Evolutionary conservation across 2,888 invertebrate genomes (phyloP).

Genomic region (Phragmatobia fuliginosa): DNA sequence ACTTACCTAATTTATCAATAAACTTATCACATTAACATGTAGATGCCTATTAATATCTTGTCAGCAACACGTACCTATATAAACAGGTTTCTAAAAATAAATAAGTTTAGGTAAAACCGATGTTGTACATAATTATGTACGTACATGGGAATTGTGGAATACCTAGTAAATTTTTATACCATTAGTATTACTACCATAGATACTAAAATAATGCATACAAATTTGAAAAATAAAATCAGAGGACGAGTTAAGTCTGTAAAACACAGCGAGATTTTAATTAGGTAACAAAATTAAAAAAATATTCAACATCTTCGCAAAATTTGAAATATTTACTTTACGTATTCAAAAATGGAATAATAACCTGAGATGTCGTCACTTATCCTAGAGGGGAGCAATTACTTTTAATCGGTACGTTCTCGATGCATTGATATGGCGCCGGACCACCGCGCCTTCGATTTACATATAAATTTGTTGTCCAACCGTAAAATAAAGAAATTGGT

Average conservation of each 20-base stretch:
- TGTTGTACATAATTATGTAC: no score
- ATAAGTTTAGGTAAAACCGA: no score
- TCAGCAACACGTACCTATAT: no score
- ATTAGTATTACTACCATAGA: no score
- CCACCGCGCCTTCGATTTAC: conserved; percentile 82
- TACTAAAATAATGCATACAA: no score
- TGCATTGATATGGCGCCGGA: conserved; percentile 64
- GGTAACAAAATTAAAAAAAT: background rate
- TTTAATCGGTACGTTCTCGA: conserved; percentile 63
- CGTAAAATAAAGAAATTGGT: conserved; percentile 85
- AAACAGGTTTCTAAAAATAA: no score
- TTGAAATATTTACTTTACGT: background rate
- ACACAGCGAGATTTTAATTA: background rate
- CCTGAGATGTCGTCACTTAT: conserved; percentile 49
- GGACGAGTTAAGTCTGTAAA: background rate
- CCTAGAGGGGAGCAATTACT: conserved; percentile 63
- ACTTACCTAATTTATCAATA: no score
- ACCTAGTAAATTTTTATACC: no score
- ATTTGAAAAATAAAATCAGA: background rate
- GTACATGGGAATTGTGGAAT: no score
- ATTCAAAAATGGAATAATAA: conserved; percentile 34
- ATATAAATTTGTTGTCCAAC: conserved; percentile 84
- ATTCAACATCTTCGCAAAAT: background rate
- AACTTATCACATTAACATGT: no score
- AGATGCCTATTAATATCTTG: no score